phyloP scores from a whole-genome alignment of 1,140 invertebrate species.

The Heliconius melpomene region DNA sequence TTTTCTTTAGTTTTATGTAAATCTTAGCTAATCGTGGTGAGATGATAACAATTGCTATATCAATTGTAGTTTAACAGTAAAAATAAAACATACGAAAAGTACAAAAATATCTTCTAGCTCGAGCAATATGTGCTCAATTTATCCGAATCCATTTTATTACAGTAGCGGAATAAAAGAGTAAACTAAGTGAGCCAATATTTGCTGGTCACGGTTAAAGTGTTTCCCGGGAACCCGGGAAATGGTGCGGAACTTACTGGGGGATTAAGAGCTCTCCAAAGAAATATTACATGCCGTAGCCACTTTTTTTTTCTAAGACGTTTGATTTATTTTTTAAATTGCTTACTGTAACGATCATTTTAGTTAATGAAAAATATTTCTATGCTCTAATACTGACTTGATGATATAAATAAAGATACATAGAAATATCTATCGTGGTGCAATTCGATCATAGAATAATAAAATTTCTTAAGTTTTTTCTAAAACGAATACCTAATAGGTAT shows the following conservation, averaged over 20 bases:
- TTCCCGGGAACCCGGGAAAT: constrained; percentile 44
- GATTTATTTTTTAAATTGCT: neutral
- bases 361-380: neutral
- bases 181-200: constrained; percentile 64
- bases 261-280: constrained; percentile 26
- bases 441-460: no score
- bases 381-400: no score
- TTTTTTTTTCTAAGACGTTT: neutral
- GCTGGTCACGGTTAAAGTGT: constrained; percentile 43
- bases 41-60: no score
- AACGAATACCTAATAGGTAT: no score
- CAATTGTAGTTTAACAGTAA: no score
- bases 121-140: neutral
- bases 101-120: neutral
- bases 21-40: no score
- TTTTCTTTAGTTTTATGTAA: no score
- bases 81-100: no score
- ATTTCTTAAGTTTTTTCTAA: no score
- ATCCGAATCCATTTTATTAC: constrained; percentile 20
- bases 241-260: constrained; percentile 49
- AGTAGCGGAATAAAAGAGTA: constrained; percentile 29
- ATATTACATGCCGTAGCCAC: constrained; percentile 20
- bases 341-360: neutral
- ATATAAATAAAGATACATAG: no score
- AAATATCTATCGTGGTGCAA: no score